Evolutionary conservation across 1,140 invertebrate genomes (phyloP).

Genomic region (Bradysia coprophila): DNA sequence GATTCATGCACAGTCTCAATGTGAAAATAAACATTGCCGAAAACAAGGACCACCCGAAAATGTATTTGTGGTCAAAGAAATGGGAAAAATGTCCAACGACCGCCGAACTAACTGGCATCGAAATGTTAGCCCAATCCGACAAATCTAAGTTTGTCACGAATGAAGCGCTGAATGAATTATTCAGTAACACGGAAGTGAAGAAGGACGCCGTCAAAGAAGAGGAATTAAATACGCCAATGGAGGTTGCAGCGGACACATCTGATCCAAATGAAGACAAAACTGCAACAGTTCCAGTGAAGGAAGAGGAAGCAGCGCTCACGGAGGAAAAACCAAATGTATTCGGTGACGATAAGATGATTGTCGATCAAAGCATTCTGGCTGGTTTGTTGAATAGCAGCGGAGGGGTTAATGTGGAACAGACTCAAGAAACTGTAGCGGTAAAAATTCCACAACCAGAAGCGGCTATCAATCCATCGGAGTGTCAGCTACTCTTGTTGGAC

Average conservation of each 20-base stretch:
- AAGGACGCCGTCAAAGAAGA: neutral
- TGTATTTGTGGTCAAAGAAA: constrained; percentile 70
- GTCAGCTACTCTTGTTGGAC: constrained; percentile 52
- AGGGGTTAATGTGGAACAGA: neutral
- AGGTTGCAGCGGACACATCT: neutral
- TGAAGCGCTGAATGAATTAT: constrained; percentile 10
- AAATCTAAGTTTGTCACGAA: neutral
- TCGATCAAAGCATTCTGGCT: neutral
- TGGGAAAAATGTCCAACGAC: constrained; percentile 36
- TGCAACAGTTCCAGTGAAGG: neutral
- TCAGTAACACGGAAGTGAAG: neutral
- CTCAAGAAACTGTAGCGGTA: constrained; percentile 8
- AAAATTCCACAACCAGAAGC: constrained; percentile 56
- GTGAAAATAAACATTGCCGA: constrained; percentile 61
- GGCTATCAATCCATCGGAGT: constrained; percentile 58
- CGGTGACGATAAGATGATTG: neutral
- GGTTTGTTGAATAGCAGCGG: neutral
- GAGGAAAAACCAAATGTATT: neutral
- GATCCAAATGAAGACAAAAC: neutral
- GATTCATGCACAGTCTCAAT: constrained; percentile 46
- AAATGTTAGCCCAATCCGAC: neutral
- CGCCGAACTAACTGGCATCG: neutral
- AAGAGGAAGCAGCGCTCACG: neutral
- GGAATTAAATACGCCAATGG: neutral
- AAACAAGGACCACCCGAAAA: constrained; percentile 60